Evolutionary conservation across 2,888 invertebrate genomes (phyloP).

Genomic region (Mesochorus sp.): DNA sequence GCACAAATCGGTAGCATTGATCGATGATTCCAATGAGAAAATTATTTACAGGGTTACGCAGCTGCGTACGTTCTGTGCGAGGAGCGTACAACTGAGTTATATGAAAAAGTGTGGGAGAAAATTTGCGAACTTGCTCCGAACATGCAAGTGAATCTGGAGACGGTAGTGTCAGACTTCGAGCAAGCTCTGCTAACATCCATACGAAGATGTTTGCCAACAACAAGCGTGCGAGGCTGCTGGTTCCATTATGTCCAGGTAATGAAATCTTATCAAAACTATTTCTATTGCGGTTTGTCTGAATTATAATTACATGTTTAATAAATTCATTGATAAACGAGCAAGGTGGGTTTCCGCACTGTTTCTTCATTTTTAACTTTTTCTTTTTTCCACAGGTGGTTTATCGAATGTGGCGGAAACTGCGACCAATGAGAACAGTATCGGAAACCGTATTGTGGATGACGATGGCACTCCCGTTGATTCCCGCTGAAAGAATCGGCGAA

Average conservation of each 20-base stretch:
- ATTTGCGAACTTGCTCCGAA: background rate
- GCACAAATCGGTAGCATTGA: too few relatives aligned
- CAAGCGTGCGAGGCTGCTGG: slow-evolving; percentile 15
- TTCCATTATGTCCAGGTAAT: slow-evolving; percentile 20
- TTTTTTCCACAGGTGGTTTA: slow-evolving; percentile 7
- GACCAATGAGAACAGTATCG: too few relatives aligned
- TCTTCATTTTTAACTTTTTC: background rate
- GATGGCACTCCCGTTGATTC: slow-evolving; percentile 25
- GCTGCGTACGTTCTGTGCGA: background rate
- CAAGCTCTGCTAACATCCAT: background rate
- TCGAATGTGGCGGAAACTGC: slow-evolving; percentile 3
- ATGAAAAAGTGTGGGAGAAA: background rate
- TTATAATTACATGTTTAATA: too few relatives aligned
- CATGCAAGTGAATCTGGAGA: background rate
- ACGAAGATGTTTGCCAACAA: background rate
- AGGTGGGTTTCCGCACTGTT: background rate
- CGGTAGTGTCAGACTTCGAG: background rate
- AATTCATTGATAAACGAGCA: too few relatives aligned
- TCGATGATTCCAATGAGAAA: background rate
- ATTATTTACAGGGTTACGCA: background rate
- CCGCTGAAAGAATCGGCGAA: slow-evolving; percentile 8
- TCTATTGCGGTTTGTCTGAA: background rate
- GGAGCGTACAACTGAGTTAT: background rate
- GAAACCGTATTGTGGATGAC: slow-evolving; percentile 1
- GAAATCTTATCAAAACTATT: background rate